A percentile compares a stretch with the other conserved stretches of the same genome.
Evolutionary conservation across 2,888 invertebrate genomes (phyloP).

Genomic region (Campaea margaritaria): DNA sequence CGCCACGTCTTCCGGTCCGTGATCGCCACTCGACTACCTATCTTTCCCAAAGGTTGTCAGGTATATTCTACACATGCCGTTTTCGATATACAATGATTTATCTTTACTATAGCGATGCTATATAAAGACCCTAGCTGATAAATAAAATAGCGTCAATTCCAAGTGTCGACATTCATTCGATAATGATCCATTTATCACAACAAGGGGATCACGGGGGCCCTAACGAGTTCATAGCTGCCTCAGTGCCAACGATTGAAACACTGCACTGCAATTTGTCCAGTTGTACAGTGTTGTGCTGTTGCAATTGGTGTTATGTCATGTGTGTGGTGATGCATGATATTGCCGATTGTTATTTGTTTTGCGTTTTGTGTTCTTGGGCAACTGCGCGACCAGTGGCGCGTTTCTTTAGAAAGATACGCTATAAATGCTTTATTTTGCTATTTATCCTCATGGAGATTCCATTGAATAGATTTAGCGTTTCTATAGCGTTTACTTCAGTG

Average conservation of each 20-base stretch:
- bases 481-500: no score
- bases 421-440: neutral
- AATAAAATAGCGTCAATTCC: constrained; percentile 2
- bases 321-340: constrained; percentile 10
- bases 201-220: constrained; percentile 10
- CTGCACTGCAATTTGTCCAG: constrained; percentile 10
- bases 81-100: no score
- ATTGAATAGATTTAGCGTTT: no score
- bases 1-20: no score
- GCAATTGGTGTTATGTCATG: constrained; percentile 13
- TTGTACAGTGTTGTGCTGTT: constrained; percentile 7
- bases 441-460: no score
- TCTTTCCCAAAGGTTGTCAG: no score
- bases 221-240: constrained; percentile 13
- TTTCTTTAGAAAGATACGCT: neutral
- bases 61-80: no score
- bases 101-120: no score
- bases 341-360: constrained; percentile 7
- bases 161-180: constrained; percentile 2
- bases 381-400: neutral
- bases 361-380: constrained; percentile 3
- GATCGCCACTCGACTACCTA: no score
- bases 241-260: constrained; percentile 15
- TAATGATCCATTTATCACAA: neutral
- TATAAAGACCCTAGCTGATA: neutral